Evolutionary conservation across 1,140 invertebrate species (phyloP).

Genomic region (Eulimnadia texana): DNA sequence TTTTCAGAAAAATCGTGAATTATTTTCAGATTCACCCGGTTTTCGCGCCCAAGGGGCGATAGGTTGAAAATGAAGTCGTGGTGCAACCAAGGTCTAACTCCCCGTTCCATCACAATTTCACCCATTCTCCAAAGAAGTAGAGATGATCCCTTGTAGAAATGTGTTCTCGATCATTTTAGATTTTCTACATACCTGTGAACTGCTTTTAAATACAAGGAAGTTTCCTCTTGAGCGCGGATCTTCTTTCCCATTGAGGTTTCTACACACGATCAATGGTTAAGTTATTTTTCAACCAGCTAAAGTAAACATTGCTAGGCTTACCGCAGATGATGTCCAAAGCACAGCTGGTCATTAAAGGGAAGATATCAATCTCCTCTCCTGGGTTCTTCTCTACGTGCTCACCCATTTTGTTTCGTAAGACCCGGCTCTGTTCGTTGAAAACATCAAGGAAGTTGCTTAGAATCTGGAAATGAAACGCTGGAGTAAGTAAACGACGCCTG

Average conservation of each 20-base stretch:
- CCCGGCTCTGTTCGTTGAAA: slow-evolving; percentile 40
- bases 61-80: slow-evolving; percentile 64
- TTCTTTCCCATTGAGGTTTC: slow-evolving; percentile 71
- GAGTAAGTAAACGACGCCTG: slow-evolving; percentile 47
- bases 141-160: neutral
- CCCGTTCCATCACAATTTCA: slow-evolving; percentile 2
- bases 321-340: slow-evolving; percentile 42
- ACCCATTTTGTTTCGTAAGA: slow-evolving; percentile 33
- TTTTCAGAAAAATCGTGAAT: slow-evolving; percentile 73
- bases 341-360: slow-evolving; percentile 35
- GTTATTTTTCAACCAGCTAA: slow-evolving; percentile 19
- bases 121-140: slow-evolving; percentile 18
- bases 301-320: too few relatives aligned
- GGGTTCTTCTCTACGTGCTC: neutral
- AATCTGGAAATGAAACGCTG: slow-evolving; percentile 48
- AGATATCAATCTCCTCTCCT: slow-evolving; percentile 31
- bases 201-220: slow-evolving; percentile 34
- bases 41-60: slow-evolving; percentile 54
- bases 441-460: slow-evolving; percentile 42
- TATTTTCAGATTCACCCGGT: slow-evolving; percentile 53
- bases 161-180: too few relatives aligned
- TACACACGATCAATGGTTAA: slow-evolving; percentile 29
- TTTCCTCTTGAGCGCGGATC: slow-evolving; percentile 49
- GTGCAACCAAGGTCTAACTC: slow-evolving; percentile 54
- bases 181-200: slow-evolving; percentile 6